Evolutionary conservation across 1,140 invertebrate species (phyloP).

Genomic region (Acyrthosiphon pisum): DNA sequence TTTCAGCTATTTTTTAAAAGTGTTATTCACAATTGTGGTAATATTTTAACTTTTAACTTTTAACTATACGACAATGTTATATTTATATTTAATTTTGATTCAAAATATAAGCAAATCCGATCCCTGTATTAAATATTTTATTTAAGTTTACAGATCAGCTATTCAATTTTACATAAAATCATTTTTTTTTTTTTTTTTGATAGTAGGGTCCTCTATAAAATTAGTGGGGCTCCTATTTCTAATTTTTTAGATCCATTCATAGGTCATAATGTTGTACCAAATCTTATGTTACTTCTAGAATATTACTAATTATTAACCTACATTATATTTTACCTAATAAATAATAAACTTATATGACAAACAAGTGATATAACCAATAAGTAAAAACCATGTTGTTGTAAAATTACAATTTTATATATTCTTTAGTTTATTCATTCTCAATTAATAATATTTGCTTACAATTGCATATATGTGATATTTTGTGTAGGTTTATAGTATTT

Average conservation of each 20-base stretch:
- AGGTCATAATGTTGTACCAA: background rate
- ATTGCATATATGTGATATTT: background rate
- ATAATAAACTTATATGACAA: too few species aligned
- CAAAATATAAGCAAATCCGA: background rate
- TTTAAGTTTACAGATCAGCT: background rate
- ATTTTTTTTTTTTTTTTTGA: background rate
- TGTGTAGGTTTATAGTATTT: background rate
- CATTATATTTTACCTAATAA: background rate
- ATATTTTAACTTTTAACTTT: background rate
- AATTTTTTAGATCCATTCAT: background rate
- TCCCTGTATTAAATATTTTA: background rate
- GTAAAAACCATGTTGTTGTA: too few species aligned
- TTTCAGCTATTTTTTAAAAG: background rate
- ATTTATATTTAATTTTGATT: background rate
- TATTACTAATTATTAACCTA: background rate
- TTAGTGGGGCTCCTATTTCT: background rate
- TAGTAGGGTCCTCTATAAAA: background rate
- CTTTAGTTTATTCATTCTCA: background rate
- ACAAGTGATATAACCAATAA: too few species aligned
- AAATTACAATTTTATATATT: background rate
- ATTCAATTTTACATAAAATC: background rate
- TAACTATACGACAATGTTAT: background rate
- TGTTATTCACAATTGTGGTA: background rate
- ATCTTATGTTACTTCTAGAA: background rate
- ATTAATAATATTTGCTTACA: background rate